These are phyloP conservation scores for Cinclus cinclus DNA, from an alignment of 2,113 vertebrate species.

Conservation along the genomic window DNA sequence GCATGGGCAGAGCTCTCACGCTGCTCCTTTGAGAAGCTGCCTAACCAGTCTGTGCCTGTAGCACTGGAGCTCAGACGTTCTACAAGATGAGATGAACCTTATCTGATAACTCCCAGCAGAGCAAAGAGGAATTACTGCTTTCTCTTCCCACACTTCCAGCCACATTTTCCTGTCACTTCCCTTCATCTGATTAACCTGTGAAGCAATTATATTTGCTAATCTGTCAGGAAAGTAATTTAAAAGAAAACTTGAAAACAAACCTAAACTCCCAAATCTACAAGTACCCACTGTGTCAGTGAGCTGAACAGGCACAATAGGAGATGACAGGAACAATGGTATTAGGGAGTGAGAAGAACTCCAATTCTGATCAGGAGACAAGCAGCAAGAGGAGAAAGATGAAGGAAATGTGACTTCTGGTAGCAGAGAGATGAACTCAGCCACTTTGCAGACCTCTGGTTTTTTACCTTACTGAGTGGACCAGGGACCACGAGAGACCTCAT, in stretches of 20 bases:
- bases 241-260: not conserved
- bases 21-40: not conserved
- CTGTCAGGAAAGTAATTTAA: not conserved
- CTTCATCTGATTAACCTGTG: not conserved
- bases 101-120: slow-evolving; percentile 23
- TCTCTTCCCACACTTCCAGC: not conserved
- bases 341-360: not conserved
- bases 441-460: not conserved
- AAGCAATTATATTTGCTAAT: not conserved
- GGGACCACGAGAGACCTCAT: not conserved
- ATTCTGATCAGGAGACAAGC: not conserved
- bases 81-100: not conserved
- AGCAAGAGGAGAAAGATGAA: not conserved
- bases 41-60: not conserved
- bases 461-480: not conserved
- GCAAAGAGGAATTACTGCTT: not conserved
- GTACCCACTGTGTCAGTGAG: not conserved
- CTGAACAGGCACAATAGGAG: not conserved
- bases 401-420: not conserved
- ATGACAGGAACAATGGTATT: not conserved
- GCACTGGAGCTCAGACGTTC: not conserved
- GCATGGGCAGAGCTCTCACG: not conserved
- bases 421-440: not conserved
- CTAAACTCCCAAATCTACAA: not conserved
- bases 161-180: slow-evolving; percentile 3